Evolutionary conservation across 2,888 invertebrate genomes (phyloP).

Genomic region (Lepetodrilus schrolli): DNA sequence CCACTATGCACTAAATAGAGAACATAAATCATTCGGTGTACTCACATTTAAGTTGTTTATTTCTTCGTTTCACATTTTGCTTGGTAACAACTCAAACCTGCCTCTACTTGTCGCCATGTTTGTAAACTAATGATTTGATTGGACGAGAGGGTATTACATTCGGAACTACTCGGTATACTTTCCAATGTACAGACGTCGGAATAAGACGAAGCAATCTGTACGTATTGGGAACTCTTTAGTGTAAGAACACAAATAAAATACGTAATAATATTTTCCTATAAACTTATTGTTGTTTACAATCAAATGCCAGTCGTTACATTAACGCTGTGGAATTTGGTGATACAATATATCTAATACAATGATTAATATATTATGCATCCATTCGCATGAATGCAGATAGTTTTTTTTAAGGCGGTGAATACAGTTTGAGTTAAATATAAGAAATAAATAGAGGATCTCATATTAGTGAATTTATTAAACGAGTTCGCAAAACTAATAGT

Average conservation of each 20-base stretch:
- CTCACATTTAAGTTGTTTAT: conserved; percentile 7
- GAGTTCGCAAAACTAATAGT: no score
- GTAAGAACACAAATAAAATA: not conserved
- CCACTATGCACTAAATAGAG: not conserved
- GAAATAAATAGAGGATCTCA: no score
- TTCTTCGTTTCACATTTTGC: conserved; percentile 17
- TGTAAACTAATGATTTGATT: conserved; percentile 28
- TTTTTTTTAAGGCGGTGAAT: no score
- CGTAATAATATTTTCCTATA: not conserved
- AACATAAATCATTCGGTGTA: conserved; percentile 7
- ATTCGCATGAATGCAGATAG: no score
- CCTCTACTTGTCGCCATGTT: conserved; percentile 37
- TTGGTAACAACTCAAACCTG: conserved; percentile 36
- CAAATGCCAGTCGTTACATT: no score
- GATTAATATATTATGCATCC: no score
- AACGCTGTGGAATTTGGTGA: no score
- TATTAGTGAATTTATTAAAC: no score
- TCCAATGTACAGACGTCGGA: not conserved
- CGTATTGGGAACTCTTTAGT: not conserved
- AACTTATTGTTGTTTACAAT: not conserved
- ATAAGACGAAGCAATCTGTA: not conserved
- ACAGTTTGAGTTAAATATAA: no score
- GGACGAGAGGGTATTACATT: not conserved
- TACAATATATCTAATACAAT: no score
- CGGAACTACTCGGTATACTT: not conserved